Evolutionary conservation across 53 echinoderm and acorn worm species (phyloP), one percentile per base, ranked within the genome.

Genomic region (Echinarachnius parma): DNA sequence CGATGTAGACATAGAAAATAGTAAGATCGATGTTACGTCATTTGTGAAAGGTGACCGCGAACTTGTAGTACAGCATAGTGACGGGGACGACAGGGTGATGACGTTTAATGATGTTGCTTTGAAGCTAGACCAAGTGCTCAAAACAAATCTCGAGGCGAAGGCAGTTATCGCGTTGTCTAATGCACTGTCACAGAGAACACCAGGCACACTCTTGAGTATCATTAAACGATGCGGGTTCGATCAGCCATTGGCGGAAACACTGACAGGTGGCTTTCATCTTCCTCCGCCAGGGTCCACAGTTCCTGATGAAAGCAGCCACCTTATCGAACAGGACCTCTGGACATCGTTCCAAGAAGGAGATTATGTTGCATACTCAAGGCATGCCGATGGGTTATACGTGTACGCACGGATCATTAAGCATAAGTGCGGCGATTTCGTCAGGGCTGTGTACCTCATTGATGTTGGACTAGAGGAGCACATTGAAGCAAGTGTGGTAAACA

Each of bases 301-400:
- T 54, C 89, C 81, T 47, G 30, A 55, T 9, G 78, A 89, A 39
- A 58, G 75, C 27, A 49, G 45, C 16, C 84, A 83, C 16, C 87
- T 90, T 28, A 63, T 94, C 8, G 78, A 87, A 50, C 81, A 87
- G 25, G 84, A 94, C 34, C 77, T 76, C 18, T 80, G 64, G 78
- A 79, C 83, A 48, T 67, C 47, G 2, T 90, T 87, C 64, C n/a
- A 39, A 20, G 18, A 36, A 31, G 79, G 64, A 0, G 94, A 94
- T 24, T 74, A 69, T 24, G 84, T 90, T 16, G 94, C 65, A 0
- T 87, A 87, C 60, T 68, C 58, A 23, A 23, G 16, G 11, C 60
- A 39, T 9, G 71, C 59, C 25, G 52, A 23, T 7, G 79, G 75
- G 20, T 46, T 52, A 4, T 65, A 84, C 21, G 55, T 89, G 13